Conservation (phyloP, 2,797 vertebrate genomes). For the Peromyscus attwateri region DNA sequence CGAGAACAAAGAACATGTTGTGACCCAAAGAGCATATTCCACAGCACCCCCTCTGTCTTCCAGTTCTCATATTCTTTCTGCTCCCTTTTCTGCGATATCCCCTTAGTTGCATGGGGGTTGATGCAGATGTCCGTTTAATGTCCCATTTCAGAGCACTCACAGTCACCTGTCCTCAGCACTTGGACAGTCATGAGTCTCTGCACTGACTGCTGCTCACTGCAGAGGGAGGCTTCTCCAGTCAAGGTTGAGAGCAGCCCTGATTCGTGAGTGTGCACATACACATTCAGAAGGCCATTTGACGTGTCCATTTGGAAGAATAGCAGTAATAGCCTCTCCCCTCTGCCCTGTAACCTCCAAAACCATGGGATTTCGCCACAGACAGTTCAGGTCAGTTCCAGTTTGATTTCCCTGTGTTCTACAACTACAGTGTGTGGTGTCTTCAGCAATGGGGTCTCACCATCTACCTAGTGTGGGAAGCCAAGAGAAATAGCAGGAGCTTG, state of each 20-base stretch:
- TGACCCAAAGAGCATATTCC: background rate
- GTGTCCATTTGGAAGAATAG: background rate
- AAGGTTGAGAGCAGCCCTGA: background rate
- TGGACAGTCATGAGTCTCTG: background rate
- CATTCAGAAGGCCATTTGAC: background rate
- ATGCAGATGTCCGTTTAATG: background rate
- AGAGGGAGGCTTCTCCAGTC: background rate
- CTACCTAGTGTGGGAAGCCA: background rate
- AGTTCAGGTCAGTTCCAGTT: too few relatives aligned
- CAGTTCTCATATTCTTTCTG: background rate
- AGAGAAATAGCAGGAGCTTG: background rate
- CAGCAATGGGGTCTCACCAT: background rate
- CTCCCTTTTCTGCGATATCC: background rate
- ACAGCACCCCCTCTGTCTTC: background rate
- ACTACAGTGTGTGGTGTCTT: background rate
- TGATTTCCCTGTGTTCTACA: background rate
- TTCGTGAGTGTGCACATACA: background rate
- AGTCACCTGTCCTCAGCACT: too few relatives aligned
- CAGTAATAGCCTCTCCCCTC: background rate
- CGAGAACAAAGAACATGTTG: background rate
- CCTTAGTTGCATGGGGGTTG: background rate
- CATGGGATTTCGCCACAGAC: background rate
- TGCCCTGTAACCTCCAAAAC: background rate
- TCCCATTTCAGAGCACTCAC: background rate
- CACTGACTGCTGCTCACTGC: background rate